These are phyloP conservation scores for Xanthia icteritia DNA, from an alignment of 2,888 invertebrate species.

Conservation along the genomic window DNA sequence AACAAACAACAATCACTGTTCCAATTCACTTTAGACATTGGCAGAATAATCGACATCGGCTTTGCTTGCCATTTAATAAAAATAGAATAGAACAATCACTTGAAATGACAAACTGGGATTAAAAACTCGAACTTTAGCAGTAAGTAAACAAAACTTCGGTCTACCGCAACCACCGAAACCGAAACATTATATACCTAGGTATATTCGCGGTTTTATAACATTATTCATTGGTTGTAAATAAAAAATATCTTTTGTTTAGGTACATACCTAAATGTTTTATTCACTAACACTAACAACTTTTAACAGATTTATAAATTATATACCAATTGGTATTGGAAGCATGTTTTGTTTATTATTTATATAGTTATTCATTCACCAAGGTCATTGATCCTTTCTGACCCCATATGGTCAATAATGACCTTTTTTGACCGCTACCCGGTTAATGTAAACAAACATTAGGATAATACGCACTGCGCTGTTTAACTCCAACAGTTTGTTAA, in stretches of 20 bases:
- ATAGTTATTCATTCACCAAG: constrained; percentile 8
- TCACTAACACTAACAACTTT: constrained; percentile 3
- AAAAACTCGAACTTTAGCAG: no score
- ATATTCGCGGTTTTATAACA: not conserved
- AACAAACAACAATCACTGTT: no score
- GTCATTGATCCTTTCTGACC: constrained; percentile 25
- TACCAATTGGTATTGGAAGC: not conserved
- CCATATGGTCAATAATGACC: constrained; percentile 8
- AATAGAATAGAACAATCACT: no score
- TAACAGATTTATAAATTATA: no score
- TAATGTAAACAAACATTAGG: constrained; percentile 40
- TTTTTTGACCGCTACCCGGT: constrained; percentile 21
- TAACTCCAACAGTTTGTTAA: constrained; percentile 27
- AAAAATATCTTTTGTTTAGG: not conserved
- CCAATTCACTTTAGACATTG: no score
- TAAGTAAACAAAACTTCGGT: constrained; percentile 19
- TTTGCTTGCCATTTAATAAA: no score
- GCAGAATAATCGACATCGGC: no score
- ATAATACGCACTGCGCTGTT: not conserved
- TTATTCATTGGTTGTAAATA: not conserved
- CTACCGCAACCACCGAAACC: constrained; percentile 26
- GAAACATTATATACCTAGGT: no score
- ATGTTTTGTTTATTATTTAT: constrained; percentile 5
- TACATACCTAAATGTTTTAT: not conserved
- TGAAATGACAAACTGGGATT: no score